Conservation (phyloP, 2,113 vertebrate genomes). For the Drymodes brunneopygia region DNA sequence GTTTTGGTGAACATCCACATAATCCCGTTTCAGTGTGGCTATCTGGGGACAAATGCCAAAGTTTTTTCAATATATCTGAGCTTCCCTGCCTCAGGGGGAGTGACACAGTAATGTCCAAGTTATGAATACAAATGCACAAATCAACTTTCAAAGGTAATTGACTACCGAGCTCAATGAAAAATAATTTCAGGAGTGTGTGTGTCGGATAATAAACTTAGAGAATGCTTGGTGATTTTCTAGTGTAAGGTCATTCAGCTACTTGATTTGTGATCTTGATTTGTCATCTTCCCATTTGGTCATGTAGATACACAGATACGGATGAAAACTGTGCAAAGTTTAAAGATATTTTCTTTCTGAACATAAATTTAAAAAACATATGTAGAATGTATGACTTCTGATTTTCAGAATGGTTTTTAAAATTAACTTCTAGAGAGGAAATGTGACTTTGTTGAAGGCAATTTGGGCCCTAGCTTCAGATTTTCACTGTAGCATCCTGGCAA, state of each 20-base stretch:
- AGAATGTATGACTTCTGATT: not conserved
- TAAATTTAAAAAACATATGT: not conserved
- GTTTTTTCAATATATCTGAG: not conserved
- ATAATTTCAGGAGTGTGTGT: not conserved
- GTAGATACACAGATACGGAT: not conserved
- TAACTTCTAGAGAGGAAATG: not conserved
- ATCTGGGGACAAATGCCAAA: not conserved
- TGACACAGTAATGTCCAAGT: not conserved
- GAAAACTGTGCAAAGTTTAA: not conserved
- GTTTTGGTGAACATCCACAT: not conserved
- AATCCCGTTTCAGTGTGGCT: not conserved
- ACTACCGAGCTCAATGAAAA: not conserved
- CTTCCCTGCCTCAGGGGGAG: not conserved
- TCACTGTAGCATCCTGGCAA: not conserved
- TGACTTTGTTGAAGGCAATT: not conserved
- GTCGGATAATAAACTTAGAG: not conserved
- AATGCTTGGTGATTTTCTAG: not conserved
- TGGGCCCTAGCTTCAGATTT: not conserved
- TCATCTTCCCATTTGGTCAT: not conserved
- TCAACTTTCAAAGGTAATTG: fast-evolving
- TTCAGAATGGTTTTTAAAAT: not conserved
- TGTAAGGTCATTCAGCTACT: not conserved
- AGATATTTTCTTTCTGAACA: not conserved
- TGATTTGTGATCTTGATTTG: not conserved
- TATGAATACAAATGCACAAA: not conserved